Base-by-base conservation (phyloP, 64 coral and sea anemone species). In the Actinia tenebrosa region DNA sequence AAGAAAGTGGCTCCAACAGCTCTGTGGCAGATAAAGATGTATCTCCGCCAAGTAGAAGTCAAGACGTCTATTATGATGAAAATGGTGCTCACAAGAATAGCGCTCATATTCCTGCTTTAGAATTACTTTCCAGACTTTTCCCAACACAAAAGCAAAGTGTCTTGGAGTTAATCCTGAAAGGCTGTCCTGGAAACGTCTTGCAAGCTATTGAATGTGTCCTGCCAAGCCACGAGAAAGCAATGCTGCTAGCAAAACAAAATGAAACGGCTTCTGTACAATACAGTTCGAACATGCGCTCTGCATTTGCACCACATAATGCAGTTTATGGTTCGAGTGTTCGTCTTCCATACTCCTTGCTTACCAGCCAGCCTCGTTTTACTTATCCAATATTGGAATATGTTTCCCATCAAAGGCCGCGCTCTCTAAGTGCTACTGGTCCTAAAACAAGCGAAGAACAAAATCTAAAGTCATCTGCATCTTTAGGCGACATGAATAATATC, bases 191-290 rank as follows among this genome's bases (percentile, higher is more conserved):
- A 52, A 91, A 99, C 44, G 66, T 95, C 53, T 58, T 99, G 55
- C 91, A 90, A 80, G 91, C 91, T 4, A 99, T 99, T 30, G 97
- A 99, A 56, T 99, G 93, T 68, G 87, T 99, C 61, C 83, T 99
- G 66, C 97, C 97, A 3, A 99, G 97, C 68, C 97, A 99, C 52
- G 97, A 99, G 79, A 99, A 93, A 60, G 97, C 88, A 45, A 61
- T 99, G 52, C 61, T 91, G 58, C 45, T 87, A 44, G 75, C 91
- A 23, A 92, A 94, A 80, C 71, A 78, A 44, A 85, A 71, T 75
- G 94, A 95, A 83, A 68, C 90, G 7, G 22, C 90, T 56, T 62
- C 87, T 19, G 80, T 95, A 75, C 88, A 87, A 69, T 90, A 95
- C 37, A 83, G 79, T 46, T 77, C 93, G 55, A 79, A 68, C 23